Base-by-base conservation (phyloP, 1,140 invertebrate species). In the Drosophila pruinosa region DNA sequence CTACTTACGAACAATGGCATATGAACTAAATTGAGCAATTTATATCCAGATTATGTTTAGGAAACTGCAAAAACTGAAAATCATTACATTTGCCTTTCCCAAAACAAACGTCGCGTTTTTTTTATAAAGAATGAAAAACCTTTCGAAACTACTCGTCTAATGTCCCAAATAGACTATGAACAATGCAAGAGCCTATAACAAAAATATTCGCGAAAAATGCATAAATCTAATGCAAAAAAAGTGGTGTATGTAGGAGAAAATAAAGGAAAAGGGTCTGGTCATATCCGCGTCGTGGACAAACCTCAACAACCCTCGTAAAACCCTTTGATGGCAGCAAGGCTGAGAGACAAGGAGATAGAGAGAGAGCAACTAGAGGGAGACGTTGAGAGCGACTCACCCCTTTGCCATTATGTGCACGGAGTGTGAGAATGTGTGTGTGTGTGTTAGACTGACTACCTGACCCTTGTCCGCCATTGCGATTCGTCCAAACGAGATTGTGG, bases 251-350 rank as follows among this genome's bases (percentile, higher is more conserved):
- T 15, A 48, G n/a, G 14, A 41, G 58, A 26, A 57, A 6, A 15
- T 41, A 12, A 21, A 28, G 8, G 61, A 5, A 67, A 39, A 72
- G 48, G 24, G 54, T 68, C 48, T 34, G 50, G 53, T 24, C 31
- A 26, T n/a, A 38, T 28, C 17, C 19, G 12, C 45, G 56, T 17
- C 31, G 14, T 56, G 53, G 50, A 43, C 72, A 64, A 65, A 65
- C 72, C 53, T 45, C 71, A 73, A 41, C 56, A 34, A 64, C 74
- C 75, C 78, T 86, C 39, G 82, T 88, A 86, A 85, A 86, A 86
- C 81, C 81, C 81, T 86, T 86, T 86, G 47, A 85, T 39, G 61
- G 43, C 14, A 38, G 5, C 3, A 50, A 14, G 3, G 24, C 2
- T n/a, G 19, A 17, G 10, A 7, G 36, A 56, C 34, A 12, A 34